Evolutionary conservation across 2,797 vertebrate species (phyloP), one percentile per base, ranked within the genome.

Genomic region (Galaxias olidus): DNA sequence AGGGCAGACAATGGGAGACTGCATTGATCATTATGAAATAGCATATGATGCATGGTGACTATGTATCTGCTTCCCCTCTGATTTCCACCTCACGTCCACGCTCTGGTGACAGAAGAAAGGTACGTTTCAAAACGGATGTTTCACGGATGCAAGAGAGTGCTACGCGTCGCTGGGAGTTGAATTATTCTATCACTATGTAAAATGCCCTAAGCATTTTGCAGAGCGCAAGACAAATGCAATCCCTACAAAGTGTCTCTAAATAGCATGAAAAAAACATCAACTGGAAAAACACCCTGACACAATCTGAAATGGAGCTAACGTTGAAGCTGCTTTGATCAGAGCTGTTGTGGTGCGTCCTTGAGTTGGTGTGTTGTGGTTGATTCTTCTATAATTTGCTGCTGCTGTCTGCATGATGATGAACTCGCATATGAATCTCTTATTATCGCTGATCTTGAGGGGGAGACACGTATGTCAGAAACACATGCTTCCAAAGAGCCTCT

Each of bases 401-500:
- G 64, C 63, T 65, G 72, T 73, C 55, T 66, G 62, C 71, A 62
- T 63, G 57, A 48, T 71, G 45, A 73, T 66, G 72, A 86, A 86
- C 79, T 80, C 76, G 78, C 74, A 81, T 85, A 75, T 81, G 78
- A 84, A 84, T 83, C 76, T 77, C 68, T 86, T 73, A 86, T 87
- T 83, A 81, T 76, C 67, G 66, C n/a, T 63, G 51, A 75, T 83
- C 48, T 77, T 68, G 64, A 81, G 71, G 57, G 72, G 69, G 61
- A 11, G 10, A 30, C 30, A 30, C 30, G 30, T 30, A 30, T 82
- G 80, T 87, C 79, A 80, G 66, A 45, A 71, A 63, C 75, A 82
- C 54, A 68, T 75, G 83, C 75, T 85, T 50, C 61, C 56, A 54
- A 65, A 75, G 73, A 68, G 60, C 74, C 77, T 61, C 57, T 46